Evolutionary conservation across 2,888 invertebrate genomes (phyloP), one percentile per base, ranked within the genome.

Genomic region (Nematopogon swammerdamellus): DNA sequence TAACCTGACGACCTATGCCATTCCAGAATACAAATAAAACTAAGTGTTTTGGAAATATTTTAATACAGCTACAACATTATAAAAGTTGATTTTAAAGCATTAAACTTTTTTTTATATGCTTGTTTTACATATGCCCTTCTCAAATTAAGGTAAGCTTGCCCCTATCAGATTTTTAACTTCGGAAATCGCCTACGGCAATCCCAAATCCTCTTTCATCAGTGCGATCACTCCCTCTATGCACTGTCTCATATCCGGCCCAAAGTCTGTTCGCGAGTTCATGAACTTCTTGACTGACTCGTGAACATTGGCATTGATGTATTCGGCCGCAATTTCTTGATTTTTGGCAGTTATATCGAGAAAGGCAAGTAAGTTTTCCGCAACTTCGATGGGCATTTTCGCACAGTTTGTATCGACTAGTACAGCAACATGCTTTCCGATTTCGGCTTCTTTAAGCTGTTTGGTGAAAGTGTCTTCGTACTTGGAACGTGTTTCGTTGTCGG

Each of bases 401-500:
- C 70, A 70, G 52, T 76, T 79, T 0, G 79, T 74, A 19, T 81
- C 75, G 1, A 83, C 63, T 36, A 84, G 64, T 16, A 71, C 74
- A 0, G 68, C 65, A 2, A 84, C 56, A 55, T 76, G 79, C 58
- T 73, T 75, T 53, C 81, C 82, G 55, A 85, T 72, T 59, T 82
- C 77, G 1, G 81, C 70, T 54, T 74, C 68, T 51, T 82, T 59
- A 1, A 85, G 58, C 55, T 75, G 74, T 1, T 62, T 25, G 30
- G 63, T 61, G 55, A 69, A 68, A 58, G 55, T 61, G 51, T 63
- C 60, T 61, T 69, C 70, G 56, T 61, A 61, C 49, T 72, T 65
- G 25, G 47, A 10, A 45, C 5, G 14, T 29, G 14, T 11, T 47
- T 54, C 51, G 18, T 60, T 59, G 45, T 18, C 16, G 18, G 50